Conservation (phyloP, 1,140 invertebrate species). For the Parapsyche elsis region DNA sequence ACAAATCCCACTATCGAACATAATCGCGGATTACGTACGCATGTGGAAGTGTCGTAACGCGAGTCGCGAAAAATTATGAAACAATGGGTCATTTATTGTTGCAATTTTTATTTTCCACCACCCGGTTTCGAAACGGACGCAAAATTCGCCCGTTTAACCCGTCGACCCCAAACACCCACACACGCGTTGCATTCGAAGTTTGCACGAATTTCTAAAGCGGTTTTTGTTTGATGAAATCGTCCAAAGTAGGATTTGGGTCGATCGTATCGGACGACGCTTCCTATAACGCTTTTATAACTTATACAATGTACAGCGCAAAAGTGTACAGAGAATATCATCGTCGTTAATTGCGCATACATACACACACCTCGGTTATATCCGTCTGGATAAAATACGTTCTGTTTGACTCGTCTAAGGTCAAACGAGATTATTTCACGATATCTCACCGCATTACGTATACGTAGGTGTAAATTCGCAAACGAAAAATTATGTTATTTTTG, state of each 20-base stretch:
- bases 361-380: slow-evolving; percentile 21
- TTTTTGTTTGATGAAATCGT: background rate
- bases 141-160: too few species aligned
- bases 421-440: slow-evolving; percentile 27
- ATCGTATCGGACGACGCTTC: too few species aligned
- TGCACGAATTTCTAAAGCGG: background rate
- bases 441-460: slow-evolving; percentile 17
- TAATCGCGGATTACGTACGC: background rate
- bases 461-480: slow-evolving; percentile 18
- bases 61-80: slow-evolving; percentile 10
- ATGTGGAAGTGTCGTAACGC: background rate
- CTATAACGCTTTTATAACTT: too few species aligned
- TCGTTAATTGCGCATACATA: too few species aligned
- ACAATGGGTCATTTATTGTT: slow-evolving; percentile 2
- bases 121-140: too few species aligned
- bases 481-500: background rate
- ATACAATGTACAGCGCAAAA: too few species aligned
- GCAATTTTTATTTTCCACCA: too few species aligned
- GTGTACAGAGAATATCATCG: too few species aligned
- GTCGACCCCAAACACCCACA: too few species aligned
- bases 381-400: slow-evolving; percentile 5
- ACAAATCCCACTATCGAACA: slow-evolving; percentile 10
- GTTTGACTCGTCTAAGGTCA: slow-evolving; percentile 38
- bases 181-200: background rate
- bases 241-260: too few species aligned